Conservation (phyloP, 2,888 invertebrate species). For the Caenorhabditis afra region DNA sequence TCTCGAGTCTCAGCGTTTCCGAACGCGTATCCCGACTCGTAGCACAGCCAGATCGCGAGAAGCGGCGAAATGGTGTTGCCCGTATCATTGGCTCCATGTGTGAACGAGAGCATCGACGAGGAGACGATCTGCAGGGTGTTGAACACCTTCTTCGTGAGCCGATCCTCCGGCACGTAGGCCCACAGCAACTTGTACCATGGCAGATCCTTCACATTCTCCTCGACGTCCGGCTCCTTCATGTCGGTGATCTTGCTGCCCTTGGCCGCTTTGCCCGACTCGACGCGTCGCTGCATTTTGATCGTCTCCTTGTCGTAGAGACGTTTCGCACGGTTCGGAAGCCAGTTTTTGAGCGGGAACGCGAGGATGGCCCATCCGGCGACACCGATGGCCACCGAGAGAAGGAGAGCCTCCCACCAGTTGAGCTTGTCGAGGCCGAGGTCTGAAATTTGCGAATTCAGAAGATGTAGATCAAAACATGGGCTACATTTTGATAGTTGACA, state of each 20-base stretch:
- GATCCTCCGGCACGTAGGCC: slow-evolving; percentile 67
- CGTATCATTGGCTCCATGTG: slow-evolving; percentile 91
- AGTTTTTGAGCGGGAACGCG: slow-evolving; percentile 63
- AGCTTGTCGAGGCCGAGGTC: slow-evolving; percentile 70
- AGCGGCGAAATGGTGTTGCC: slow-evolving; percentile 76
- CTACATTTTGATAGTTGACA: too few relatives aligned
- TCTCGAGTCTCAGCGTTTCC: slow-evolving; percentile 68
- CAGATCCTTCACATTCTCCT: slow-evolving; percentile 59
- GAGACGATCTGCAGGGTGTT: slow-evolving; percentile 93
- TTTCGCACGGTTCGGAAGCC: slow-evolving; percentile 61
- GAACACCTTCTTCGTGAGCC: slow-evolving; percentile 70
- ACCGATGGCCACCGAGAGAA: slow-evolving; percentile 60
- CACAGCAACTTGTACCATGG: slow-evolving; percentile 71
- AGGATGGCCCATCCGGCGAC: slow-evolving; percentile 60
- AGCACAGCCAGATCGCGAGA: slow-evolving; percentile 71
- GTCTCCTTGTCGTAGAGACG: slow-evolving; percentile 60
- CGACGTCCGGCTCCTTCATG: slow-evolving; percentile 63
- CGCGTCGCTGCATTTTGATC: slow-evolving; percentile 52
- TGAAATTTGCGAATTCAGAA: too few relatives aligned
- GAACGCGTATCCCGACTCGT: slow-evolving; percentile 71
- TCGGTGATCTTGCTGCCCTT: slow-evolving; percentile 60
- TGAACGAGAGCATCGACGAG: slow-evolving; percentile 96
- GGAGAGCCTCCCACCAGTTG: slow-evolving; percentile 59
- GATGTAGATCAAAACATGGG: too few relatives aligned
- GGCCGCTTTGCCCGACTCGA: slow-evolving; percentile 60